Evolutionary conservation across 2,797 vertebrate genomes (phyloP), one percentile per base, ranked within the genome.

Genomic region (Amphiprion clarkii): DNA sequence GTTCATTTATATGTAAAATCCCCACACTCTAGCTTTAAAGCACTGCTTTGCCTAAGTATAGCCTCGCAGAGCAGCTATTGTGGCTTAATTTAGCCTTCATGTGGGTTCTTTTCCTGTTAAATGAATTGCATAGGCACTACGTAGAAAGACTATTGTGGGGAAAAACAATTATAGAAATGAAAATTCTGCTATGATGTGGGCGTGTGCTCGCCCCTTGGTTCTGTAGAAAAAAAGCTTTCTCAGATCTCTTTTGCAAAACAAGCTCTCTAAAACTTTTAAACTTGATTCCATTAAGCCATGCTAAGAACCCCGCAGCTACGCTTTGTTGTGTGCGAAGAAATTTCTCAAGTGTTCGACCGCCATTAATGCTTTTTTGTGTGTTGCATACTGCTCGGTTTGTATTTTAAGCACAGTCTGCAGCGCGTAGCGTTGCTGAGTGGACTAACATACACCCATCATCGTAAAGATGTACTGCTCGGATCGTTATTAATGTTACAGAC

Each of bases 401-500:
- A 6, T 48, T 72, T 59, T 23, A 21, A 42, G 14, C 52, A 29
- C 21, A 25, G 51, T 53, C 40, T 54, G 8, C 48, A 53, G 16
- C 12, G 58, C 68, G 6, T 14, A 25, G 56, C 6, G 25, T 23
- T 76, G 31, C 57, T 63, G 54, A 56, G 53, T 66, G 5, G 36
- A 63, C 5, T 42, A 57, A 17, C 39, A 42, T 27, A 64, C 40
- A 33, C 2, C 3, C 17, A 39, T 40, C 46, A 17, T 42, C 54
- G 27, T 23, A 59, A 42, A 58, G 54, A 79, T 63, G n/a, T 51
- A 55, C 55, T 67, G 36, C 53, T 76, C 54, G 54, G 52, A 71
- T 82, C 9, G 27, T 81, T 76, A 80, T 78, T 83, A 84, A 86
- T 81, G 76, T 77, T 79, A 63, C 71, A 75, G 64, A 79, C 58